phyloP scores from a whole-genome alignment of 2,888 invertebrate genomes.

The Stenichneumon culpator region DNA sequence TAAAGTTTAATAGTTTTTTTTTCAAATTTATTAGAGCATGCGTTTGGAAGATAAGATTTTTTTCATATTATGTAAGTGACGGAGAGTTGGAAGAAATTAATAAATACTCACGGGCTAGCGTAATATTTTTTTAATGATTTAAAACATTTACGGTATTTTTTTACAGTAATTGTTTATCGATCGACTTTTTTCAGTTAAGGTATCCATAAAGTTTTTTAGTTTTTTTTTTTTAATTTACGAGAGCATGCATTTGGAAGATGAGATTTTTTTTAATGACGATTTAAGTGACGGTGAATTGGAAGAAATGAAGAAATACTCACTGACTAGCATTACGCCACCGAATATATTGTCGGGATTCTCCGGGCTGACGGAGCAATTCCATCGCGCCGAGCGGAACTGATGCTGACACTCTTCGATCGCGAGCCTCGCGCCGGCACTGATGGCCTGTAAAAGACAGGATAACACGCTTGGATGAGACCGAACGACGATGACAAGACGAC shows the following conservation, averaged over 20 bases:
- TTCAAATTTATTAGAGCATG: neutral
- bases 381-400: constrained; percentile 94
- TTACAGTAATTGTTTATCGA: no score
- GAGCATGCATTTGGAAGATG: neutral
- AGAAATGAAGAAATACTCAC: constrained; percentile 87
- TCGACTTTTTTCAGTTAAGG: no score
- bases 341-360: constrained; percentile 92
- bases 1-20: neutral
- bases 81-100: constrained; percentile 1
- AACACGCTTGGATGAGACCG: constrained; percentile 45
- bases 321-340: constrained; percentile 93
- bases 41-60: neutral
- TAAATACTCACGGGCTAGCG: constrained; percentile 91
- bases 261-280: neutral
- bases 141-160: no score
- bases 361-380: constrained; percentile 94
- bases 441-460: constrained; percentile 87
- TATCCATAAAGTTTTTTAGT: no score
- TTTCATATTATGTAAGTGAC: neutral
- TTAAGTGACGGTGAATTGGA: constrained; percentile 8
- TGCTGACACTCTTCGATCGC: constrained; percentile 96
- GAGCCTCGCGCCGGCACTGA: constrained; percentile 93
- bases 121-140: no score
- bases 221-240: neutral
- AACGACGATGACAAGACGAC: constrained; percentile 50